These are phyloP conservation scores for Neoarius graeffei DNA, from an alignment of 2,113 vertebrate species.

Conservation along the genomic window DNA sequence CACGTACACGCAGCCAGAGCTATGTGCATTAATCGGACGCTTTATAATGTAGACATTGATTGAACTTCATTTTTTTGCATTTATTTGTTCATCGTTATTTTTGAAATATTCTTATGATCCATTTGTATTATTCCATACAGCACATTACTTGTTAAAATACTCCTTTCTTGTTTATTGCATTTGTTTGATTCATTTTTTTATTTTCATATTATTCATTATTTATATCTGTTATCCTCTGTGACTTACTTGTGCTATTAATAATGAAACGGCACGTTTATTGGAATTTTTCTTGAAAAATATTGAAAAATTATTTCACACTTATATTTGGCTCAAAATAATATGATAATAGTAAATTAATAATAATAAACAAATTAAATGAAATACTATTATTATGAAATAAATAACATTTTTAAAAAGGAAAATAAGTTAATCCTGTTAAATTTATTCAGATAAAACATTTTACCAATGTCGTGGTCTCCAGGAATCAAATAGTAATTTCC, in stretches of 20 bases:
- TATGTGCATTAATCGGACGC: neutral
- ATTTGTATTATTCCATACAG: neutral
- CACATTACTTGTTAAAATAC: neutral
- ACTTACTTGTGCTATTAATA: neutral
- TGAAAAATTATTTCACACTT: neutral
- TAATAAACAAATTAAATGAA: neutral
- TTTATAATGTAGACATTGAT: neutral
- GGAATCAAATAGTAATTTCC: neutral
- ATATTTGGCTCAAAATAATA: neutral
- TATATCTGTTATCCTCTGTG: neutral
- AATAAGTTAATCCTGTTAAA: neutral
- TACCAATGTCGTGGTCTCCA: neutral
- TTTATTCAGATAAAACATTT: neutral
- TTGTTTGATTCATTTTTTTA: neutral
- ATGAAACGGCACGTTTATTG: neutral
- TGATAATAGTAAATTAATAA: neutral
- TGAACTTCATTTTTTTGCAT: neutral
- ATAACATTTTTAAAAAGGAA: neutral
- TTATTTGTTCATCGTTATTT: neutral
- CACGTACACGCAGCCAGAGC: neutral
- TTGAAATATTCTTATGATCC: neutral
- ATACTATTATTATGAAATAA: neutral
- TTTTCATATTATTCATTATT: neutral
- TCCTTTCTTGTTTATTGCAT: neutral
- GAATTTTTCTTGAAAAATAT: too few species aligned